Conservation (phyloP, 2,113 vertebrate species). For the Oplegnathus fasciatus region DNA sequence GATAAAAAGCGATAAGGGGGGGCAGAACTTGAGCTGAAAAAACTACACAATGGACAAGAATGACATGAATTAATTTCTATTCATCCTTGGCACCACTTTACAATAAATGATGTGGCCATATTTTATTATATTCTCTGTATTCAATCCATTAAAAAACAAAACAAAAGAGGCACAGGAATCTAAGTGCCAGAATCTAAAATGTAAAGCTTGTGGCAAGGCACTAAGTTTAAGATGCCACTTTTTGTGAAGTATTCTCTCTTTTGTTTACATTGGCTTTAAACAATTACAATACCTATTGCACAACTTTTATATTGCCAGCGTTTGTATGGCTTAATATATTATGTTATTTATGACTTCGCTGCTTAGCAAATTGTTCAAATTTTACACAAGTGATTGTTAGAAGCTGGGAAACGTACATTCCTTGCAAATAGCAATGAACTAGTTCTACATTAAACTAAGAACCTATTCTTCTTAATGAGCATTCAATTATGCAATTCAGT, state of each 20-base stretch:
- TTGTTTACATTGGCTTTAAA: conserved; percentile 69
- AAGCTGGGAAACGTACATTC: conserved; percentile 70
- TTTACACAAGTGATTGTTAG: conserved; percentile 74
- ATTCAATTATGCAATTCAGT: conserved; percentile 61
- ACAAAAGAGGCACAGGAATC: conserved; percentile 69
- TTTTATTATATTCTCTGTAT: conserved; percentile 49
- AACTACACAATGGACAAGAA: conserved; percentile 42
- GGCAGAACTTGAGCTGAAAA: conserved; percentile 15
- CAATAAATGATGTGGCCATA: conserved; percentile 50
- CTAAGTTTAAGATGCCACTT: conserved; percentile 79
- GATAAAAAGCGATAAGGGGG: conserved; percentile 3
- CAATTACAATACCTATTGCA: conserved; percentile 74
- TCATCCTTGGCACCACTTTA: conserved; percentile 57
- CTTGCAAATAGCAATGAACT: conserved; percentile 58
- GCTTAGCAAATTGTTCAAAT: conserved; percentile 63
- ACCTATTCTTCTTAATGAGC: conserved; percentile 48
- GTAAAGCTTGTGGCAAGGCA: conserved; percentile 84
- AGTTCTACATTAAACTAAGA: conserved; percentile 54
- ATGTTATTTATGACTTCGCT: conserved; percentile 46
- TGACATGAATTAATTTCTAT: conserved; percentile 23
- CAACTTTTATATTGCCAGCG: conserved; percentile 64
- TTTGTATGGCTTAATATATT: conserved; percentile 77
- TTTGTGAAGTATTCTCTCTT: conserved; percentile 59
- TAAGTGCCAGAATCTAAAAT: conserved; percentile 72
- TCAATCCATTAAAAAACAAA: conserved; percentile 56